Percentiles rank a stretch among this genome's conserved stretches.
Conservation (phyloP, 1,140 invertebrate species). For the Steinernema feltiae region DNA sequence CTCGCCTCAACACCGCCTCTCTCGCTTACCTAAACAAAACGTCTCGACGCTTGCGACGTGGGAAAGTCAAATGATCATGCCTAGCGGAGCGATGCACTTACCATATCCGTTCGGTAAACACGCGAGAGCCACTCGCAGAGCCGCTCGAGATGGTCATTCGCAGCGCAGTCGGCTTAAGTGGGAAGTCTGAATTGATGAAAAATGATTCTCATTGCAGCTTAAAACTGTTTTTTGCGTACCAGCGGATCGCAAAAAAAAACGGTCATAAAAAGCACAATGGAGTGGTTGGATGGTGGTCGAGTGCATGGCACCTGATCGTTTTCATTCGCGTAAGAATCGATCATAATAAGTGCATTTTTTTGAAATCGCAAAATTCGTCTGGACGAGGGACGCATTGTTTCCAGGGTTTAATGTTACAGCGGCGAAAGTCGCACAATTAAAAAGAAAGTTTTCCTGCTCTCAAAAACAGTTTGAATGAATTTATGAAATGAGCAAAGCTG, state of each 20-base stretch:
- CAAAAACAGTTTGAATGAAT: no score
- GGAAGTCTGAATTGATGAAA: neutral
- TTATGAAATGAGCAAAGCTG: no score
- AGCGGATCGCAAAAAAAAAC: neutral
- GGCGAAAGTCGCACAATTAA: no score
- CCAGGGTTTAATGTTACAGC: no score
- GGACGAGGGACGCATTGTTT: no score
- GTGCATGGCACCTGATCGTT: neutral
- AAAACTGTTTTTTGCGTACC: no score
- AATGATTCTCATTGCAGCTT: neutral
- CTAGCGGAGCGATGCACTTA: neutral
- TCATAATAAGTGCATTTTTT: neutral
- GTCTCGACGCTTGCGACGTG: neutral
- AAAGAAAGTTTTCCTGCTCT: no score
- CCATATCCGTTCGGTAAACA: constrained; percentile 12
- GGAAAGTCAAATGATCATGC: constrained; percentile 11
- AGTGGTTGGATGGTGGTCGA: neutral
- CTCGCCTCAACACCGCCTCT: no score
- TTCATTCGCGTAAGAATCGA: neutral
- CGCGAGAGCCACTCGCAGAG: no score
- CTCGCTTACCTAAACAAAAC: no score
- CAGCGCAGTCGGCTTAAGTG: neutral
- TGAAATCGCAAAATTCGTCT: neutral
- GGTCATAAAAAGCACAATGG: neutral
- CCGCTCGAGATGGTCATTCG: no score